Evolutionary conservation across 2,113 vertebrate species (phyloP), one percentile per base, ranked within the genome.

Genomic region (Buteo buteo): DNA sequence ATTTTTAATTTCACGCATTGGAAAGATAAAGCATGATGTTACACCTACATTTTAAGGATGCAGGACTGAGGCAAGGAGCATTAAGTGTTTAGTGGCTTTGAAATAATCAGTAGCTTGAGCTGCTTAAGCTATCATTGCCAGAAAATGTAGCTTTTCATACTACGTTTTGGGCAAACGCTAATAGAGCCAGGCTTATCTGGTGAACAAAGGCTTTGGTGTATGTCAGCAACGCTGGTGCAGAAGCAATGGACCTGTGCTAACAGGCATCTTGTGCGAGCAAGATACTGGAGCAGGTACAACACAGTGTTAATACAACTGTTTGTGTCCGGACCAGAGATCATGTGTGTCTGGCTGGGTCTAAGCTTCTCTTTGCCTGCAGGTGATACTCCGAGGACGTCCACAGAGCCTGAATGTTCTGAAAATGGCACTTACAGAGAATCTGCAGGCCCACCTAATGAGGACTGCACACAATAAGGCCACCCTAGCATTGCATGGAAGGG

Each of bases 251-350:
- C 32, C n/a, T 1, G 1, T 6, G 10, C 19, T 38, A 50, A 50
- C 2, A 34, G 42, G 6, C 9, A 5, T 16, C 34, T 79, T 11
- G 29, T 47, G 22, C 42, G 62, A 62, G 34, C 28, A 47, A 74
- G 44, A 18, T 16, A 18, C 57, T 24, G 36, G 4, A 69, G 32
- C 49, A 77, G 58, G 34, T 32, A 32, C 40, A 62, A 14, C 16
- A 7, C 20, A 10, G n/a, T 3, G 7, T 70, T 38, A 61, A 38
- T 14, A 9, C 2, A 6, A 28, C 32, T 2, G 0, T 34, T 65
- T 54, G 31, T 15, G 40, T 70, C 38, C 36, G 25, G 17, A 28
- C 28, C 34, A 45, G 61, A 85, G 67, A 8, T 4, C 15, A 4
- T 21, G 18, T 1, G 1, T 21, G 31, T 54, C 44, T 59, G 29